phyloP scores from a whole-genome alignment of 2,113 vertebrate species.

The Catharus fuscescens region DNA sequence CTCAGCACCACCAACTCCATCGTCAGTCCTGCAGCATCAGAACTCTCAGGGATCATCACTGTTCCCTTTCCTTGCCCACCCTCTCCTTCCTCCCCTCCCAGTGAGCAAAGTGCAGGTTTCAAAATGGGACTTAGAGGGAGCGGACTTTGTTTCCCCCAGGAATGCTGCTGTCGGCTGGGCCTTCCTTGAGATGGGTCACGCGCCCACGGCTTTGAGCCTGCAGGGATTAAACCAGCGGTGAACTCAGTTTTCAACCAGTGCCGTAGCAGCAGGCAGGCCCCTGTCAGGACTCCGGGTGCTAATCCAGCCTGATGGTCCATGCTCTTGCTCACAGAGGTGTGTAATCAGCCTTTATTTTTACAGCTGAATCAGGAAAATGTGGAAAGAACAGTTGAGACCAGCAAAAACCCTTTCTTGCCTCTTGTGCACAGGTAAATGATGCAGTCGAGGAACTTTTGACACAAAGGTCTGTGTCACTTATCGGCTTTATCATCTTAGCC shows the following conservation, averaged over 20 bases:
- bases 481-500: neutral
- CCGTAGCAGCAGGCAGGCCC: neutral
- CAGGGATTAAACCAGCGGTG: neutral
- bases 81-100: neutral
- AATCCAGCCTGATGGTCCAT: neutral
- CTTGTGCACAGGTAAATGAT: neutral
- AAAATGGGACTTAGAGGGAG: neutral
- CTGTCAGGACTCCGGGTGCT: neutral
- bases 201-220: neutral
- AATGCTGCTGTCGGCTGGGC: neutral
- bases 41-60: neutral
- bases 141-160: conserved; percentile 24
- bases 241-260: neutral
- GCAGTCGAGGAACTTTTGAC: neutral
- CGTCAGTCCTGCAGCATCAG: neutral
- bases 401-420: neutral
- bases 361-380: neutral
- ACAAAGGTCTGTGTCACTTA: neutral
- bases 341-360: neutral
- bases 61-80: neutral
- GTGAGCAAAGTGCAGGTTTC: conserved; percentile 50
- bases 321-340: neutral
- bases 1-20: neutral
- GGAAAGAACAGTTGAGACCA: neutral
- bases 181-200: neutral